phyloP scores from a whole-genome alignment of 2,113 vertebrate genomes.

The Cercocebus atys region DNA sequence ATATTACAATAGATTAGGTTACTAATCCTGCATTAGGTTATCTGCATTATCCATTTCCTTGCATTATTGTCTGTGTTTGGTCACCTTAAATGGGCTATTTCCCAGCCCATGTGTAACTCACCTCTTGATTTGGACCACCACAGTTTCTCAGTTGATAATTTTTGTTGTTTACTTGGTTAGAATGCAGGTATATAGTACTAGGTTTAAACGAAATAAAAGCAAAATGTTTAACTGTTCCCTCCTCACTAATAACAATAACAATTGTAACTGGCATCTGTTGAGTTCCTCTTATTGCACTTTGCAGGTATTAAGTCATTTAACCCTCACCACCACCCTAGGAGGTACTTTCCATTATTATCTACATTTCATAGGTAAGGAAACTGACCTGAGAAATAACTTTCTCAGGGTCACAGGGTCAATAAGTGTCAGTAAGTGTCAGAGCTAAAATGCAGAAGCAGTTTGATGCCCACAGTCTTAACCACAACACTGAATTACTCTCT shows the following conservation, averaged over 20 bases:
- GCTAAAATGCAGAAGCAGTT: slow-evolving; percentile 45
- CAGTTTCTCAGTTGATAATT: not conserved
- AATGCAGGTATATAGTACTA: not conserved
- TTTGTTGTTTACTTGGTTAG: not conserved
- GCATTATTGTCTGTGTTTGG: not conserved
- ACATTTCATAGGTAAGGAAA: slow-evolving; percentile 27
- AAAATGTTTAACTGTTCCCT: not conserved
- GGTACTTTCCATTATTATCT: not conserved
- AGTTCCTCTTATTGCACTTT: not conserved
- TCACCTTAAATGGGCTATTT: not conserved
- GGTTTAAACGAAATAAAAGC: slow-evolving; percentile 43
- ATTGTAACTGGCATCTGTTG: not conserved
- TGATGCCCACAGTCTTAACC: slow-evolving; percentile 53
- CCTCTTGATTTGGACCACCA: not conserved
- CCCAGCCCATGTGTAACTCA: not conserved
- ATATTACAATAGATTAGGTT: not conserved
- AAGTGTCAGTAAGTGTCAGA: not conserved
- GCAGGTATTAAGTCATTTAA: not conserved
- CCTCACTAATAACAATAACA: not conserved
- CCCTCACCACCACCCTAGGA: not conserved
- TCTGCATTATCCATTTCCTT: not conserved
- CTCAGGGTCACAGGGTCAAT: slow-evolving; percentile 15
- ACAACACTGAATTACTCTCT: slow-evolving; percentile 44
- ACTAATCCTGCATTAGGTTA: not conserved
- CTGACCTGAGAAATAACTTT: slow-evolving; percentile 47